Conservation (phyloP, 1,140 invertebrate genomes). For the Aphis gossypii region DNA sequence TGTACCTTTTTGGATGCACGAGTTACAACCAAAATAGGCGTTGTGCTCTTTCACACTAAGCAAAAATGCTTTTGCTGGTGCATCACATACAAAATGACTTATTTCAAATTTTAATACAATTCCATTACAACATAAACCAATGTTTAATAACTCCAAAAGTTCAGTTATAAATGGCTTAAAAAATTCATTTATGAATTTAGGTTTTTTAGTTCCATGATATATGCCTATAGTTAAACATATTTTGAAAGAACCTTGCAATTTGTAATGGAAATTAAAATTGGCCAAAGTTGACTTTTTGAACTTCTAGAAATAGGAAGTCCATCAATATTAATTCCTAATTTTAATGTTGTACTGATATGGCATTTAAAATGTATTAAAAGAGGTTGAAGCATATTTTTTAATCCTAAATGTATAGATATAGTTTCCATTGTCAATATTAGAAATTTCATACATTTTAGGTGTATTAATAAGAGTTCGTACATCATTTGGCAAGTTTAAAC, state of each 20-base stretch:
- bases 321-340: slow-evolving; percentile 5
- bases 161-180: neutral
- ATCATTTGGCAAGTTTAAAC: neutral
- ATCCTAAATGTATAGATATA: neutral
- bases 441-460: slow-evolving; percentile 65
- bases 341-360: slow-evolving; percentile 66
- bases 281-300: neutral
- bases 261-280: neutral
- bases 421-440: slow-evolving; percentile 64
- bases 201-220: neutral
- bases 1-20: neutral
- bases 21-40: neutral
- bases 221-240: neutral
- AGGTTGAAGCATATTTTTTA: neutral
- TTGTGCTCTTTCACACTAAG: neutral
- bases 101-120: neutral
- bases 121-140: neutral
- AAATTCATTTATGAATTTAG: too few species aligned
- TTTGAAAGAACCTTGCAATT: neutral
- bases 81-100: neutral
- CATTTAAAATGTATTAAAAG: neutral
- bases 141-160: neutral
- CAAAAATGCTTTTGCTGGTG: neutral
- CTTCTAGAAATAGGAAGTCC: neutral
- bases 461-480: neutral